phyloP scores from a whole-genome alignment of 2,113 vertebrate genomes.

The Enhydra lutris region DNA sequence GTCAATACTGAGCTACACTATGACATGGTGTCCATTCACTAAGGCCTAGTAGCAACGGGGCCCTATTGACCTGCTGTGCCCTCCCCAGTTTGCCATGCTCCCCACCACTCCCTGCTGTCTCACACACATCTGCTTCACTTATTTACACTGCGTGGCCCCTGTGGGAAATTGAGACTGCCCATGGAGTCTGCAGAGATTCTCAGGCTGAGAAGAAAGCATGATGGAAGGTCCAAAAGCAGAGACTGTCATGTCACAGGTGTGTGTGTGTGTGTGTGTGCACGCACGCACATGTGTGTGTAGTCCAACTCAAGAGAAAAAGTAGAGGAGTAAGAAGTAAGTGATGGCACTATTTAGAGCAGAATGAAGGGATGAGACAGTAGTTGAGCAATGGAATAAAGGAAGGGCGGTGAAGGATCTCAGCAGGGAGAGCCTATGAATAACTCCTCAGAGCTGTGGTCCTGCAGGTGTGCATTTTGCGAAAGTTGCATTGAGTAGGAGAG shows the following conservation, averaged over 20 bases:
- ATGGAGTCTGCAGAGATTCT: neutral
- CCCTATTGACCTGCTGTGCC: neutral
- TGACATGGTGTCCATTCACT: neutral
- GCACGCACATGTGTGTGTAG: rapidly evolving
- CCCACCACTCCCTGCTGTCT: neutral
- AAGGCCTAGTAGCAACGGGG: neutral
- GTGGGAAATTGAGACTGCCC: neutral
- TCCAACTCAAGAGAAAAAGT: neutral
- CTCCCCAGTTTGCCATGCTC: neutral
- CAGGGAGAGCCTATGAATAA: neutral
- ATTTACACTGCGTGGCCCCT: neutral
- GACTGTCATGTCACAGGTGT: neutral
- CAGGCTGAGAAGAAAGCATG: neutral
- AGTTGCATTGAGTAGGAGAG: neutral
- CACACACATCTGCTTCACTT: neutral
- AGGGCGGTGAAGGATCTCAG: neutral
- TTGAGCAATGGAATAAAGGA: neutral
- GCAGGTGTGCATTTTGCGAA: neutral
- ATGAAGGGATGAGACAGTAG: neutral
- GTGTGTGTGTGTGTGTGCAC: neutral
- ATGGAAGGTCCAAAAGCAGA: neutral
- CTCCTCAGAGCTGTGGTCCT: neutral
- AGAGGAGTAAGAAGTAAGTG: neutral
- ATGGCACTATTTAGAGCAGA: neutral
- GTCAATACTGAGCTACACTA: neutral